Evolutionary conservation across 2,888 invertebrate genomes (phyloP).

Genomic region (Drosophila mercatorum): DNA sequence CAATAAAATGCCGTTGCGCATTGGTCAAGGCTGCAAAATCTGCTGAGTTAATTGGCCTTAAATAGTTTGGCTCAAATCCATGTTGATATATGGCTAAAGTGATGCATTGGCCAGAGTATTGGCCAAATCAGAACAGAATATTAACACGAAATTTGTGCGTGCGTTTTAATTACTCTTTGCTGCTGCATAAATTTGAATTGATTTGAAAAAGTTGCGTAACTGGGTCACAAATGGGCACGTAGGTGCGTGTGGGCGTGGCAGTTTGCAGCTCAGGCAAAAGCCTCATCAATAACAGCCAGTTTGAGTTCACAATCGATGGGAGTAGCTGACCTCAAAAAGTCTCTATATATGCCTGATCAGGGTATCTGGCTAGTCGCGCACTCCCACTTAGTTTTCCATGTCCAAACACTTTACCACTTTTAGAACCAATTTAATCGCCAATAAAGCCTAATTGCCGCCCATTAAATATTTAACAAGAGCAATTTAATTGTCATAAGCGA

Average conservation of each 20-base stretch:
- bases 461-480: constrained; percentile 36
- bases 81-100: constrained; percentile 20
- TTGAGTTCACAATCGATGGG: neutral
- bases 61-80: constrained; percentile 36
- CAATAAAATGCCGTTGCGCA: constrained; percentile 53
- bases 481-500: constrained; percentile 24
- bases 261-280: neutral
- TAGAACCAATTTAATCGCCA: constrained; percentile 22
- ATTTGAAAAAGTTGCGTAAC: constrained; percentile 14
- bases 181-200: constrained; percentile 41
- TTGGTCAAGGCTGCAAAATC: constrained; percentile 55
- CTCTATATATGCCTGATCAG: too few species aligned
- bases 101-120: constrained; percentile 15
- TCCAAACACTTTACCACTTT: constrained; percentile 14
- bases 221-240: constrained; percentile 7
- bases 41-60: constrained; percentile 56
- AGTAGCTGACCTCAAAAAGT: too few species aligned
- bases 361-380: neutral
- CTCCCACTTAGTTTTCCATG: neutral
- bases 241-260: constrained; percentile 33
- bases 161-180: constrained; percentile 11
- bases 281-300: neutral
- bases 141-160: constrained; percentile 11
- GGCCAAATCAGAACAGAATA: constrained; percentile 27
- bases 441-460: constrained; percentile 31